phyloP scores from a whole-genome alignment of 2,888 invertebrate genomes.

The Drosophila infuscata region DNA sequence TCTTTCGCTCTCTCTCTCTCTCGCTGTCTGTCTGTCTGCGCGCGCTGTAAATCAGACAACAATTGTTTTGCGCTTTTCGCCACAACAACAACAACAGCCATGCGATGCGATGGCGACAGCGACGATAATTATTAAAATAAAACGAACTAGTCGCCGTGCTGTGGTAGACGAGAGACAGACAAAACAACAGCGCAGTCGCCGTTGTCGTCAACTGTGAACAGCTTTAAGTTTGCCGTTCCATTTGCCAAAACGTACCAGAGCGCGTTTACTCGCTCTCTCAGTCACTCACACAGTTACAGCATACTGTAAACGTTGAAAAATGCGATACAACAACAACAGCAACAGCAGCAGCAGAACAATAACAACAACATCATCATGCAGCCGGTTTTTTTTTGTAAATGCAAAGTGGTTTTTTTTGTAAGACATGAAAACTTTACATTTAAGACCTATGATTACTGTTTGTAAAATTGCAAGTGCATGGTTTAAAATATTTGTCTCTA shows the following conservation, averaged over 20 bases:
- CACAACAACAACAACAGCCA: slow-evolving; percentile 43
- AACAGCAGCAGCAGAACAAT: slow-evolving; percentile 12
- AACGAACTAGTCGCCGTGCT: slow-evolving; percentile 45
- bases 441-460: not conserved
- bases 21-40: slow-evolving; percentile 29
- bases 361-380: slow-evolving; percentile 37
- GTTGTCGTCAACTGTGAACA: slow-evolving; percentile 39
- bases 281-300: slow-evolving; percentile 31
- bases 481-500: not conserved
- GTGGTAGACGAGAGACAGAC: slow-evolving; percentile 56
- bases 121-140: slow-evolving; percentile 68
- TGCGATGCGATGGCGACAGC: slow-evolving; percentile 14
- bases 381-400: slow-evolving; percentile 50
- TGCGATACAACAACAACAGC: slow-evolving; percentile 32
- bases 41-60: slow-evolving; percentile 64
- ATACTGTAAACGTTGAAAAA: slow-evolving; percentile 28
- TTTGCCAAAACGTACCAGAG: slow-evolving; percentile 41
- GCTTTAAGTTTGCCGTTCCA: slow-evolving; percentile 47
- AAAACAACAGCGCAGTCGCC: slow-evolving; percentile 58
- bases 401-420: slow-evolving; percentile 44
- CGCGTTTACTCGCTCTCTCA: slow-evolving; percentile 11
- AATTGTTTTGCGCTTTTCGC: slow-evolving; percentile 72
- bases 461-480: not conserved
- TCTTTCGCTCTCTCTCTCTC: slow-evolving; percentile 15
- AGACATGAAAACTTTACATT: slow-evolving; percentile 26